Evolutionary conservation across 1,140 invertebrate species (phyloP).

Genomic region (Leptonema lineaticorne): DNA sequence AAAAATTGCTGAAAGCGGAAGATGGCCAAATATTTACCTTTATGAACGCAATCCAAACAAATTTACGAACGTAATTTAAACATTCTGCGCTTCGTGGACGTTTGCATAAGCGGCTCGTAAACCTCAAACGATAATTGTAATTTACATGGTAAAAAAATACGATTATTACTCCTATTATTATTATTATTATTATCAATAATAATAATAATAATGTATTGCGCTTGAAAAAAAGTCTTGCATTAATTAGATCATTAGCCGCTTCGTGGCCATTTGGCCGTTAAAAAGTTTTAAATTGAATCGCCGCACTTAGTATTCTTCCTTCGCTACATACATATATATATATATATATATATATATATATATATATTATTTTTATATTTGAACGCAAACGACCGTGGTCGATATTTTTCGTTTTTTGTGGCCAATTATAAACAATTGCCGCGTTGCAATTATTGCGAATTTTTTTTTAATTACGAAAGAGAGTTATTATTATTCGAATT

Average conservation of each 20-base stretch:
- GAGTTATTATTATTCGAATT: too few relatives aligned
- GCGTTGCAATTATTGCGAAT: neutral
- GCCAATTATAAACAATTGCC: neutral
- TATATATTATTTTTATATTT: neutral
- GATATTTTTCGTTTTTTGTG: neutral
- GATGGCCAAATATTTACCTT: conserved; percentile 22
- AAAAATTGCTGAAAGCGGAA: too few relatives aligned
- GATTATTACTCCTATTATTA: too few relatives aligned
- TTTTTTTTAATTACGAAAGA: too few relatives aligned
- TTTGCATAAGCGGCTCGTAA: conserved; percentile 10
- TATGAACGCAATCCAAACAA: conserved; percentile 30
- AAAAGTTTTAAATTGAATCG: neutral
- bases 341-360: too few relatives aligned
- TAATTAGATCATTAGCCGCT: neutral
- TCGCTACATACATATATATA: too few relatives aligned
- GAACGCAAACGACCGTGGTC: neutral
- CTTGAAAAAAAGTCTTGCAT: neutral
- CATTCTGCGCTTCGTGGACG: conserved; percentile 16
- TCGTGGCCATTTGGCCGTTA: neutral
- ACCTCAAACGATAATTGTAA: neutral
- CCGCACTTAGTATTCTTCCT: too few relatives aligned
- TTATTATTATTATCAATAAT: too few relatives aligned
- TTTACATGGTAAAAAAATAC: conserved; percentile 5
- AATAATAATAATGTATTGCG: too few relatives aligned
- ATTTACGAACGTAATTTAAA: conserved; percentile 28